Evolutionary conservation across 2,888 invertebrate species (phyloP).

Genomic region (Aphelenchoides bicaudatus): DNA sequence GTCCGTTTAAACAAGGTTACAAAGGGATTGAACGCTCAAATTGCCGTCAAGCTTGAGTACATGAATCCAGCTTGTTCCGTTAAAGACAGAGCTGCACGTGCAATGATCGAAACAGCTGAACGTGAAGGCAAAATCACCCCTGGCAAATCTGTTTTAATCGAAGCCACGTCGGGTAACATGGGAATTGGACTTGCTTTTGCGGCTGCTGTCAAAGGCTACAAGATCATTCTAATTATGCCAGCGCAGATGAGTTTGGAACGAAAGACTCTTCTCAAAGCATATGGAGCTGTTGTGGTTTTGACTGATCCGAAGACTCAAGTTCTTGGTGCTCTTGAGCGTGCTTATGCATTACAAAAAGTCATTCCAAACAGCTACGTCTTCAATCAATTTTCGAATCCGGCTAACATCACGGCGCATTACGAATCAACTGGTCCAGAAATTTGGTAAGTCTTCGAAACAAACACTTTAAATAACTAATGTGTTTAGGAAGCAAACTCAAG

Average conservation of each 20-base stretch:
- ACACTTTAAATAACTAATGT: constrained; percentile 59
- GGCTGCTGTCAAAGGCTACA: constrained; percentile 46
- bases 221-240: constrained; percentile 57
- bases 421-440: constrained; percentile 59
- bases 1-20: constrained; percentile 48
- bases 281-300: constrained; percentile 48
- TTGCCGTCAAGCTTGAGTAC: constrained; percentile 44
- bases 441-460: constrained; percentile 58
- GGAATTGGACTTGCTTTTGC: constrained; percentile 57
- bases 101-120: constrained; percentile 54
- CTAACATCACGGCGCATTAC: constrained; percentile 55
- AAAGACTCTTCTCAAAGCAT: constrained; percentile 49
- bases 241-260: constrained; percentile 55
- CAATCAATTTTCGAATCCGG: constrained; percentile 40
- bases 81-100: constrained; percentile 55
- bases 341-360: constrained; percentile 36
- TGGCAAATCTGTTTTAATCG: constrained; percentile 48
- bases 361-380: constrained; percentile 41
- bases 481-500: constrained; percentile 58
- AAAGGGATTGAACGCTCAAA: constrained; percentile 43
- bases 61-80: constrained; percentile 56
- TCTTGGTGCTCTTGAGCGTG: constrained; percentile 39
- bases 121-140: constrained; percentile 46
- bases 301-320: constrained; percentile 37
- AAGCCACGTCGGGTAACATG: constrained; percentile 57